A percentile compares a stretch with the other conserved stretches of the same genome.
Conservation (phyloP, 1,140 invertebrate genomes). For the Eueides isabella region DNA sequence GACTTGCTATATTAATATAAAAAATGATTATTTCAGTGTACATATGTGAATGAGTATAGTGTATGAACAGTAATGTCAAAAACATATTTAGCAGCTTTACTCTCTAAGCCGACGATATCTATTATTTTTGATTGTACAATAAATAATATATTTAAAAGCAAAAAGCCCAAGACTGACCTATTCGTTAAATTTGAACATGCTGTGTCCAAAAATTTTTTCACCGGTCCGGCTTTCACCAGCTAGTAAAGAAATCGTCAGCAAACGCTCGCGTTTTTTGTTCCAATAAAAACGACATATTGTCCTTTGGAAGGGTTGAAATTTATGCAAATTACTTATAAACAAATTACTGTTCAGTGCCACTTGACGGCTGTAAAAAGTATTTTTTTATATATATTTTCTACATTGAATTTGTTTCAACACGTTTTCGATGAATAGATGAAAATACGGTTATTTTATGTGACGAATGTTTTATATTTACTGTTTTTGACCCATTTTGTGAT, state of each 20-base stretch:
- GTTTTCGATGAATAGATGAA: conserved; percentile 7
- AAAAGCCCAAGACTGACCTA: neutral
- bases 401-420: neutral
- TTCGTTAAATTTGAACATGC: conserved; percentile 15
- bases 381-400: neutral
- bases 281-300: conserved; percentile 62
- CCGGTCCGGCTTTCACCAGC: conserved; percentile 50
- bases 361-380: neutral
- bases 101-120: no score
- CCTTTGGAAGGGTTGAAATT: conserved; percentile 62
- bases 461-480: conserved; percentile 13
- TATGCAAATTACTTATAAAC: conserved; percentile 73
- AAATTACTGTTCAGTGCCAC: conserved; percentile 30
- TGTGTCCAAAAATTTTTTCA: conserved; percentile 37
- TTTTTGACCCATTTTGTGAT: neutral
- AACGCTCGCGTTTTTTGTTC: conserved; percentile 61
- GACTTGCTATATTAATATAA: no score
- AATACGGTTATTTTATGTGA: conserved; percentile 15
- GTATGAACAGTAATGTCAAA: no score
- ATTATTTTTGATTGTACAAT: no score
- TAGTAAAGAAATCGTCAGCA: conserved; percentile 65
- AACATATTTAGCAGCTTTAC: no score
- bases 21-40: no score
- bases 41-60: no score
- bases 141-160: no score